Evolutionary conservation across 2,888 invertebrate genomes (phyloP).

Genomic region (Herminia tarsipennalis): DNA sequence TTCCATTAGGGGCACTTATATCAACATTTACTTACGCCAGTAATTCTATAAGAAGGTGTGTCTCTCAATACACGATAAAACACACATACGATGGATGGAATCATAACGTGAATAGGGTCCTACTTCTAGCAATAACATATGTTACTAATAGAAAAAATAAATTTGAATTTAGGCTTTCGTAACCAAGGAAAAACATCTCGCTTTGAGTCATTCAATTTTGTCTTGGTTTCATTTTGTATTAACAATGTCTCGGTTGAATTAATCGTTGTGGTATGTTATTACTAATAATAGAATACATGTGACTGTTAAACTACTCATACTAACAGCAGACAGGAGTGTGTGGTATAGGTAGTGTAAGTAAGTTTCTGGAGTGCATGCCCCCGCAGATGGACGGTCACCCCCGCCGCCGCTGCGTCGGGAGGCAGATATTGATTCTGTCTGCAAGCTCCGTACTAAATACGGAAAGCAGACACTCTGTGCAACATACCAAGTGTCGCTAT

Average conservation of each 20-base stretch:
- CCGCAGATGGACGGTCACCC: conserved; percentile 60
- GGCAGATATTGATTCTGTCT: conserved; percentile 80
- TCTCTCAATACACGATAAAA: too few relatives aligned
- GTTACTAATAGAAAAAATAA: too few relatives aligned
- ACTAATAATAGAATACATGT: conserved; percentile 1
- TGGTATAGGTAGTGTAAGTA: conserved; percentile 25
- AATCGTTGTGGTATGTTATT: conserved; percentile 2
- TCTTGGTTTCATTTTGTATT: background rate
- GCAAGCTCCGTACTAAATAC: conserved; percentile 68
- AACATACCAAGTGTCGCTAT: conserved; percentile 47
- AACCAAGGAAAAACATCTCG: background rate
- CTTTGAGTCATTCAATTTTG: conserved; percentile 3
- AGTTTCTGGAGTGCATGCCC: conserved; percentile 61
- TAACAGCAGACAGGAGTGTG: background rate
- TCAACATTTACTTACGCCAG: too few relatives aligned
- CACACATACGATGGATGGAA: too few relatives aligned
- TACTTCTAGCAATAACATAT: too few relatives aligned
- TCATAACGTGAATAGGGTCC: too few relatives aligned
- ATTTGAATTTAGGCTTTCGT: too few relatives aligned
- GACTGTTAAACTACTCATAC: background rate
- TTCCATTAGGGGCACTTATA: too few relatives aligned
- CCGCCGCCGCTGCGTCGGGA: conserved; percentile 48
- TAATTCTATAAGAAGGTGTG: too few relatives aligned
- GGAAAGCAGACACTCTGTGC: conserved; percentile 59
- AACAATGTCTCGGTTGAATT: background rate